Conservation (phyloP, 1,140 invertebrate genomes). For the Diprion similis region DNA sequence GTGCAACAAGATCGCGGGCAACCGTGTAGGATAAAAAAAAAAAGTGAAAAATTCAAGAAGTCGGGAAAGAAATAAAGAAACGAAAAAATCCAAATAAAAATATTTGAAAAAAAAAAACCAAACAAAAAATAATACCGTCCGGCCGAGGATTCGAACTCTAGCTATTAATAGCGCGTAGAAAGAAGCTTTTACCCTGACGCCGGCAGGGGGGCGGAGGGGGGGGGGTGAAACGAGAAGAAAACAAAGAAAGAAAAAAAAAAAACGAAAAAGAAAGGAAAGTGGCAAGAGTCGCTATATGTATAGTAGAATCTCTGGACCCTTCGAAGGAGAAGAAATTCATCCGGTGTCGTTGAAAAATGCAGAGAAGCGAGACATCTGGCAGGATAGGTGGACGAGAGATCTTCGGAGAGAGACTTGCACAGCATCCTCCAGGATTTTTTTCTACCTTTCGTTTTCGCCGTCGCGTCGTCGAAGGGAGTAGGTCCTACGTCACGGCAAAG, state of each 20-base stretch:
- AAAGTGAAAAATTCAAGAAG: too few relatives aligned
- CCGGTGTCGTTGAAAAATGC: constrained; percentile 4
- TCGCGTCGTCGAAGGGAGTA: too few relatives aligned
- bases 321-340: background rate
- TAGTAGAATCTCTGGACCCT: background rate
- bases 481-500: too few relatives aligned
- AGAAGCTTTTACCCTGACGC: background rate
- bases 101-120: background rate
- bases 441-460: background rate
- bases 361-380: constrained; percentile 3
- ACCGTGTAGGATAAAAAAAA: too few relatives aligned
- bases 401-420: too few relatives aligned
- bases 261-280: too few relatives aligned
- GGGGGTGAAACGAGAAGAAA: background rate
- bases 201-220: background rate
- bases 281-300: background rate
- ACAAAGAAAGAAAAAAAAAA: background rate
- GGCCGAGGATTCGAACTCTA: background rate
- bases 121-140: background rate
- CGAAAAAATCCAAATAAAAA: background rate
- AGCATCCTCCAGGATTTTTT: background rate
- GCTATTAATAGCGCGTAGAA: background rate
- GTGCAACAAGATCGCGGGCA: background rate
- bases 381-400: background rate
- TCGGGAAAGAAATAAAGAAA: too few relatives aligned